Conservation (phyloP, 2,888 invertebrate species). For the Hemistola chrysoprasaria region DNA sequence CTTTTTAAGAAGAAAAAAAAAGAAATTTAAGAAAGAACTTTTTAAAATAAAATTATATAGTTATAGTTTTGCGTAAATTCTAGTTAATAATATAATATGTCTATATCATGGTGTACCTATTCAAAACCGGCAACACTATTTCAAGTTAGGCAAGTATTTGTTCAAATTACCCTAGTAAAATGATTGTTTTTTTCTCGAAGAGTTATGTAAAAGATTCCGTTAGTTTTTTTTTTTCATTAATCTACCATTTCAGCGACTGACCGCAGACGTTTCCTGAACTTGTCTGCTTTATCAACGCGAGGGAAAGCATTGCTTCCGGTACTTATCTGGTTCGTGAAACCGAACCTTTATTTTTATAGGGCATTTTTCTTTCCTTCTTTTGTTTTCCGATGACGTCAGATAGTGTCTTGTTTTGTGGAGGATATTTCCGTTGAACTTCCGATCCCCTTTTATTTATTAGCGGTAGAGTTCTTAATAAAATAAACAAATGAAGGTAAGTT, state of each 20-base stretch:
- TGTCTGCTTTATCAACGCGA: constrained; percentile 68
- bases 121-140: too few species aligned
- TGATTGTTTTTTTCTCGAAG: too few species aligned
- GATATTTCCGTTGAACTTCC: constrained; percentile 31
- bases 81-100: too few species aligned
- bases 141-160: too few species aligned
- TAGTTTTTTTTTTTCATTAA: constrained; percentile 49
- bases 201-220: too few species aligned
- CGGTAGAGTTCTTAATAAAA: background rate
- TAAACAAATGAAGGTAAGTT: constrained; percentile 1
- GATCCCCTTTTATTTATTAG: constrained; percentile 5
- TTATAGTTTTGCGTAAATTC: too few species aligned
- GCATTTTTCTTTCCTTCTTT: constrained; percentile 30
- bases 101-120: too few species aligned
- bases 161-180: too few species aligned
- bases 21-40: too few species aligned
- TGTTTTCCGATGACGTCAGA: constrained; percentile 43
- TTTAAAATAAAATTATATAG: too few species aligned
- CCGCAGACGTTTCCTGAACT: constrained; percentile 59
- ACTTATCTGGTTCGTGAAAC: constrained; percentile 47
- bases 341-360: constrained; percentile 47
- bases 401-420: constrained; percentile 43
- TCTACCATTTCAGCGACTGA: constrained; percentile 57
- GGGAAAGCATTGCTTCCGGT: constrained; percentile 73
- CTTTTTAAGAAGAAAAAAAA: too few species aligned